Percentiles rank a stretch among this genome's conserved stretches.
phyloP scores from a whole-genome alignment of 2,797 vertebrate species.

The Notolepis coatsorum region DNA sequence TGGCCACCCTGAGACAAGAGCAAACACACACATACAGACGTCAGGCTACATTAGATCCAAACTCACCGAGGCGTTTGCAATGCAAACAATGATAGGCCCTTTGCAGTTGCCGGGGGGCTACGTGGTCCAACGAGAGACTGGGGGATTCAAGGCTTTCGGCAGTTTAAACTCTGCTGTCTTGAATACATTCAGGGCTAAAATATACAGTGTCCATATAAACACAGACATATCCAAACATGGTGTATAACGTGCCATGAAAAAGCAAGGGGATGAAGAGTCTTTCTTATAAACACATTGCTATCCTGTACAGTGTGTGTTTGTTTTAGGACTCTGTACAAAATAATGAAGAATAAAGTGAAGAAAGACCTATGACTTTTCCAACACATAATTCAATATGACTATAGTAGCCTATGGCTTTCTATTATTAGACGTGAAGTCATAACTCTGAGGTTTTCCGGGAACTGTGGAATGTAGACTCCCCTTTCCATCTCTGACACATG shows the following conservation, averaged over 20 bases:
- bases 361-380: neutral
- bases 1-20: conserved; percentile 69
- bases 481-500: neutral
- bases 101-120: conserved; percentile 34
- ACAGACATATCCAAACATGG: conserved; percentile 4
- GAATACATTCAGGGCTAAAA: conserved; percentile 7
- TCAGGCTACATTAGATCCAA: conserved; percentile 76
- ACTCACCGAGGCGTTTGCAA: conserved; percentile 68
- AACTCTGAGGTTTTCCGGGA: neutral
- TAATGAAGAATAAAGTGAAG: neutral
- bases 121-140: conserved; percentile 31
- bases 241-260: neutral
- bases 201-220: conserved; percentile 9
- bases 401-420: too few relatives aligned
- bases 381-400: neutral
- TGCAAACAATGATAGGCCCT: conserved; percentile 71
- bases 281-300: neutral
- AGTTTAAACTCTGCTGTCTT: conserved; percentile 8
- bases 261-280: neutral
- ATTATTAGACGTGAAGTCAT: neutral
- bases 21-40: conserved; percentile 72
- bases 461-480: neutral
- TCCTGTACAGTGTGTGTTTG: neutral
- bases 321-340: neutral
- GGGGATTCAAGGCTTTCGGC: conserved; percentile 39